A percentile compares a stretch with the other conserved stretches of the same genome.
phyloP scores from a whole-genome alignment of 2,797 vertebrate species.

The Mycteria americana region DNA sequence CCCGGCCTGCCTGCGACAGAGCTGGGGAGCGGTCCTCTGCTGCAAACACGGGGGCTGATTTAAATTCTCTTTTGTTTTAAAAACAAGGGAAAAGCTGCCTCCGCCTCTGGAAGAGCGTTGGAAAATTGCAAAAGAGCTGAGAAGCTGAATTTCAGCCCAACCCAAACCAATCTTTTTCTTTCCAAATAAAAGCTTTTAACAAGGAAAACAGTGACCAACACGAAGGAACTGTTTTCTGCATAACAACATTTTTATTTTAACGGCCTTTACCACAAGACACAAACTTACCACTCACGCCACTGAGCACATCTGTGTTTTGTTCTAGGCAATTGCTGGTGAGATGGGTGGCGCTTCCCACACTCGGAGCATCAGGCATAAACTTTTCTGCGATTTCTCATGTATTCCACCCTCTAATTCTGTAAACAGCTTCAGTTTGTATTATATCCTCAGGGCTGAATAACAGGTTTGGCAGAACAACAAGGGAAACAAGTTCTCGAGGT shows the following conservation, averaged over 20 bases:
- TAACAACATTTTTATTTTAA: background rate
- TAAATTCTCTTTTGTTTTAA: no score
- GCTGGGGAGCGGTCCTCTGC: no score
- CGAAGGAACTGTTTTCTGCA: background rate
- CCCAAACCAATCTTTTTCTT: background rate
- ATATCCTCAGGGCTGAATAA: background rate
- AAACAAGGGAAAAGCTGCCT: background rate
- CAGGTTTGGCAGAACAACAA: background rate
- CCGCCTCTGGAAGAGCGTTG: background rate
- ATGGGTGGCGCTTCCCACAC: fast-evolving
- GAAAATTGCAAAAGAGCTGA: background rate
- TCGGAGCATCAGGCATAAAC: background rate
- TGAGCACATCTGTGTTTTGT: background rate
- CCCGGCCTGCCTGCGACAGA: no score
- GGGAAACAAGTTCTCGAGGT: background rate
- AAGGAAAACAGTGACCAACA: background rate
- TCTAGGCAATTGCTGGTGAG: background rate
- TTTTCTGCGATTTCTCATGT: background rate
- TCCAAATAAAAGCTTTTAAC: background rate
- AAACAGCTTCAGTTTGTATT: background rate
- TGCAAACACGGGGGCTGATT: no score
- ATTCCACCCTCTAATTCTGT: background rate
- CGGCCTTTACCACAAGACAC: background rate
- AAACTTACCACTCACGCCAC: fast-evolving
- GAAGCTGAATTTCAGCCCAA: background rate